Conservation (phyloP, 2,888 invertebrate species). For the Orchesella flavescens region DNA sequence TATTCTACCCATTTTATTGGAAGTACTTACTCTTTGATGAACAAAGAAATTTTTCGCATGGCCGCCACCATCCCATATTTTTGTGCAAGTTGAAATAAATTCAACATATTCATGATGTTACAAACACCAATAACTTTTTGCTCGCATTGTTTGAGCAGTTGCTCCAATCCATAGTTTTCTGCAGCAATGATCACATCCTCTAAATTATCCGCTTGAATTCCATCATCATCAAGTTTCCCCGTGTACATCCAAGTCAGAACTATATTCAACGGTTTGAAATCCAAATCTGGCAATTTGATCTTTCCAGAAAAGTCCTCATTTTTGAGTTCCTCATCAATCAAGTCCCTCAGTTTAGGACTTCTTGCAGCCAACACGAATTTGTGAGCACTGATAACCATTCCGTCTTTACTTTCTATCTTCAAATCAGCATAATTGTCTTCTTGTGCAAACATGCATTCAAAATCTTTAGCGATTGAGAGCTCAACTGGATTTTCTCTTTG, state of each 20-base stretch:
- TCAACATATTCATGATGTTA: background rate
- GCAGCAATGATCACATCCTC: background rate
- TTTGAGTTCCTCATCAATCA: background rate
- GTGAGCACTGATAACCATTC: background rate
- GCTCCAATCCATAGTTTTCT: background rate
- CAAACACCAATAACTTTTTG: background rate
- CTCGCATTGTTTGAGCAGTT: background rate
- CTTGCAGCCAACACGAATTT: slow-evolving; percentile 7
- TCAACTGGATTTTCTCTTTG: too few relatives aligned
- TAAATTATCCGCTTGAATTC: background rate
- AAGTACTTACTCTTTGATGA: slow-evolving; percentile 1
- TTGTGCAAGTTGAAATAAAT: background rate
- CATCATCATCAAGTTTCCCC: background rate
- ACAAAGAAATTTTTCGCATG: background rate
- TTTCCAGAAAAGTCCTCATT: background rate
- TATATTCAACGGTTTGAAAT: background rate
- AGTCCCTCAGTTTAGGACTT: background rate
- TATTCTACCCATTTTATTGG: too few relatives aligned
- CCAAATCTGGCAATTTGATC: background rate
- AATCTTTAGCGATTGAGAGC: background rate
- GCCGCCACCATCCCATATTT: background rate
- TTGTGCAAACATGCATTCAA: background rate
- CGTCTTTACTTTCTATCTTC: background rate
- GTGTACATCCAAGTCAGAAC: slow-evolving; percentile 30
- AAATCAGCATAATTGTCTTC: slow-evolving; percentile 23